These are phyloP conservation scores for Oceanites oceanicus DNA, from an alignment of 2,113 vertebrate genomes.

Conservation along the genomic window DNA sequence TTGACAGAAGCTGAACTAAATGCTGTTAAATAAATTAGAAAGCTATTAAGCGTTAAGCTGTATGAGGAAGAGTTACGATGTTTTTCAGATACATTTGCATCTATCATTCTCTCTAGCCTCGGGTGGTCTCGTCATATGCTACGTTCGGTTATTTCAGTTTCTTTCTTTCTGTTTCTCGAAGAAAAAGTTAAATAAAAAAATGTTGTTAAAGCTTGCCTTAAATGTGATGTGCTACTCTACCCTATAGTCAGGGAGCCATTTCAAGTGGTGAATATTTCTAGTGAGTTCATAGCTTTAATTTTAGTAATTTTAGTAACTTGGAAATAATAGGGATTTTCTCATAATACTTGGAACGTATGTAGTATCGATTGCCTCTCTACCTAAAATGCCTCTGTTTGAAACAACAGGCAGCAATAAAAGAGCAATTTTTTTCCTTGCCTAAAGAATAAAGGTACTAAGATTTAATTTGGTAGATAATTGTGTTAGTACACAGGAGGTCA, in stretches of 20 bases:
- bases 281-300: background rate
- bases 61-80: background rate
- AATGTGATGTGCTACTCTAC: background rate
- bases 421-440: background rate
- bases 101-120: background rate
- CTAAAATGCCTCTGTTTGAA: background rate
- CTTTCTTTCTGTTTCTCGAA: background rate
- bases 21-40: background rate
- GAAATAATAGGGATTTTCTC: background rate
- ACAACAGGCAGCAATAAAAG: background rate
- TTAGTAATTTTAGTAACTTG: background rate
- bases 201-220: background rate
- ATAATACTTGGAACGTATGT: background rate
- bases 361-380: background rate
- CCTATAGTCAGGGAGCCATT: background rate
- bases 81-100: background rate
- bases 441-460: background rate
- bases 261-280: background rate
- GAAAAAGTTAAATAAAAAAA: background rate
- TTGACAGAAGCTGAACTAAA: background rate
- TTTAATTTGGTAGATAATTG: background rate
- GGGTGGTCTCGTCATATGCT: fast-evolving
- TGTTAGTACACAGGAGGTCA: background rate
- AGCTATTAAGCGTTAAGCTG: background rate
- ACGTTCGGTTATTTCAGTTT: background rate